Evolutionary conservation across 2,797 vertebrate species (phyloP).

Genomic region (Semotilus atromaculatus): DNA sequence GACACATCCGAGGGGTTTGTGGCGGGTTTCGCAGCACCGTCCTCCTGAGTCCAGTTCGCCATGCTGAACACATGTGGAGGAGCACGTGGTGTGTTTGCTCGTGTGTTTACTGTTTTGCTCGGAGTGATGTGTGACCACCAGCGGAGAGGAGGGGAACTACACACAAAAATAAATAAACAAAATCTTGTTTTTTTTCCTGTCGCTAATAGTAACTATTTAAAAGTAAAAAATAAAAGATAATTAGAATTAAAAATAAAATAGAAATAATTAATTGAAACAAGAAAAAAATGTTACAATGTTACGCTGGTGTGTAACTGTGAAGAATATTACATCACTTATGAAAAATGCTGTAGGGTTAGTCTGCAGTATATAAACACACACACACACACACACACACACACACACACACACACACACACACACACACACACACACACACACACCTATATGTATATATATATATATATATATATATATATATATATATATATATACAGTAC

Average conservation of each 20-base stretch:
- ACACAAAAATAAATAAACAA: not conserved
- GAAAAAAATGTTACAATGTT: too few species aligned
- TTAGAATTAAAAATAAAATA: not conserved
- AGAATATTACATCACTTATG: not conserved
- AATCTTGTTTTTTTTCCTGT: not conserved
- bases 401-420: too few species aligned
- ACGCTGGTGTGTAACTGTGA: too few species aligned
- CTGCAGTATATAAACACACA: too few species aligned
- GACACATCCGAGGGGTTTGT: conserved; percentile 53
- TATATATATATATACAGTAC: too few species aligned
- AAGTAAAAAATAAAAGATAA: not conserved
- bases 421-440: too few species aligned
- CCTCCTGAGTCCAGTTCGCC: conserved; percentile 67
- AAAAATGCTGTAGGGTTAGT: not conserved
- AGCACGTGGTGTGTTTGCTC: conserved; percentile 55
- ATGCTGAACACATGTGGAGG: conserved; percentile 67
- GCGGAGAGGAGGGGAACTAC: conserved; percentile 58
- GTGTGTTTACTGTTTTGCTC: not conserved
- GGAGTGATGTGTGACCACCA: conserved; percentile 47
- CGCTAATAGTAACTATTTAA: not conserved
- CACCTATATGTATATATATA: too few species aligned
- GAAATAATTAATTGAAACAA: not conserved
- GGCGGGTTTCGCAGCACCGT: conserved; percentile 57
- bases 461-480: too few species aligned
- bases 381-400: too few species aligned